Percentiles rank a stretch among this genome's conserved stretches.
phyloP scores from a whole-genome alignment of 2,797 vertebrate species.

The Phoxinus dragarum region DNA sequence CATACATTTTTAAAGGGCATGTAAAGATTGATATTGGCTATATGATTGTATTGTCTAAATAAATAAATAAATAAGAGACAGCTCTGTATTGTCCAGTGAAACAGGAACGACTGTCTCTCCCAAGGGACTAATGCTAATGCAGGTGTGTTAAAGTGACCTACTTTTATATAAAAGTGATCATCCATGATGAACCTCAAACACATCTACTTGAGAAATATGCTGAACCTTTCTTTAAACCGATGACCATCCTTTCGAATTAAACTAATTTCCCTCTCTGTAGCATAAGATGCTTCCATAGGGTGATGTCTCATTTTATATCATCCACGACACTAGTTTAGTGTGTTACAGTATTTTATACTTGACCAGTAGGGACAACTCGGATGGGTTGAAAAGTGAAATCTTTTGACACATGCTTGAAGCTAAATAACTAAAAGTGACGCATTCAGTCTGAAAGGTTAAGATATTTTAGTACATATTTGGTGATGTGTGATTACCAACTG shows the following conservation, averaged over 20 bases:
- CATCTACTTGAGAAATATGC: background rate
- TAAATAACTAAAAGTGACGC: background rate
- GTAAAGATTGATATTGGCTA: background rate
- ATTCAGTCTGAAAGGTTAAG: background rate
- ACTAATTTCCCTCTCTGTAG: background rate
- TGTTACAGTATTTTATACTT: slow-evolving; percentile 20
- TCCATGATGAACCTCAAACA: background rate
- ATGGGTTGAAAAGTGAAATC: slow-evolving; percentile 23
- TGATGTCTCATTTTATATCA: background rate
- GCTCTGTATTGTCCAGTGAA: background rate
- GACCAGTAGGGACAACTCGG: slow-evolving; percentile 1
- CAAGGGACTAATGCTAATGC: background rate
- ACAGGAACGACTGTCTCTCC: background rate
- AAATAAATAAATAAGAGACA: background rate
- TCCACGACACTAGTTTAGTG: background rate
- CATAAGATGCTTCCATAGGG: background rate
- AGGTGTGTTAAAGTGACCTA: background rate
- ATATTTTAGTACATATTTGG: background rate
- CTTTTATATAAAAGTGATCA: slow-evolving; percentile 63
- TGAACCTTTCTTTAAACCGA: background rate
- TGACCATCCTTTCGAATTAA: background rate
- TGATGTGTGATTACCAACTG: background rate
- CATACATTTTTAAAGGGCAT: background rate
- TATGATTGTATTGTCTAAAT: background rate
- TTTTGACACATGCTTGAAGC: background rate